Evolutionary conservation across 2,113 vertebrate genomes (phyloP).

Genomic region (Glaucidium brasilianum): DNA sequence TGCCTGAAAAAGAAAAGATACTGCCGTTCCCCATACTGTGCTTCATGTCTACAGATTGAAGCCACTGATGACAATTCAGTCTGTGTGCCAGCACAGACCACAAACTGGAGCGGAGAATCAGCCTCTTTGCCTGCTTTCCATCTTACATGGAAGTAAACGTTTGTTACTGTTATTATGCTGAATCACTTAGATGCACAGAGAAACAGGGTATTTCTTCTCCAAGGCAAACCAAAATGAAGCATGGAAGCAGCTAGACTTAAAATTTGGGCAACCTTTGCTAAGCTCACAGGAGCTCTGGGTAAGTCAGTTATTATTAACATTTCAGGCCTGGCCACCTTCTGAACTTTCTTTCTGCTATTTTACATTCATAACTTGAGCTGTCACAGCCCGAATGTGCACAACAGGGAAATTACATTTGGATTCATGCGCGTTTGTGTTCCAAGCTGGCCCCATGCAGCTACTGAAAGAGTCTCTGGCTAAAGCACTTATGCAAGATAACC

Average conservation of each 20-base stretch:
- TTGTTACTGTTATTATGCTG: not conserved
- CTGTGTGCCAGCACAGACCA: not conserved
- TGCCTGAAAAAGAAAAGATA: not conserved
- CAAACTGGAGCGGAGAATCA: not conserved
- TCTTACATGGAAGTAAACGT: not conserved
- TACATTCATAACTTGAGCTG: conserved; percentile 56
- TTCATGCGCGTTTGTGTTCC: conserved; percentile 49
- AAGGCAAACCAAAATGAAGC: not conserved
- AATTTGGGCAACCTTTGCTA: not conserved
- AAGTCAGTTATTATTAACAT: conserved; percentile 41
- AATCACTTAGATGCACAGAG: not conserved
- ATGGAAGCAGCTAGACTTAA: not conserved
- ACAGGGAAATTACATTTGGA: conserved; percentile 61
- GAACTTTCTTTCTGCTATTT: conserved; percentile 31
- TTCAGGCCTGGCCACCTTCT: conserved; percentile 11
- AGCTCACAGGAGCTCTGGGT: not conserved
- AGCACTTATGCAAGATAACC: conserved; percentile 61
- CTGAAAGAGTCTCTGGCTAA: conserved; percentile 53
- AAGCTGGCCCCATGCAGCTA: conserved; percentile 54
- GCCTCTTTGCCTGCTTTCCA: not conserved
- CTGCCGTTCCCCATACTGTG: not conserved
- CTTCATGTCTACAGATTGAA: not conserved
- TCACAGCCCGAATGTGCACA: conserved; percentile 45
- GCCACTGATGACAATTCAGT: not conserved
- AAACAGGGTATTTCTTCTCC: not conserved